These are phyloP conservation scores for Globodera ellingtonae DNA, from an alignment of 1,140 invertebrate genomes.

Conservation along the genomic window DNA sequence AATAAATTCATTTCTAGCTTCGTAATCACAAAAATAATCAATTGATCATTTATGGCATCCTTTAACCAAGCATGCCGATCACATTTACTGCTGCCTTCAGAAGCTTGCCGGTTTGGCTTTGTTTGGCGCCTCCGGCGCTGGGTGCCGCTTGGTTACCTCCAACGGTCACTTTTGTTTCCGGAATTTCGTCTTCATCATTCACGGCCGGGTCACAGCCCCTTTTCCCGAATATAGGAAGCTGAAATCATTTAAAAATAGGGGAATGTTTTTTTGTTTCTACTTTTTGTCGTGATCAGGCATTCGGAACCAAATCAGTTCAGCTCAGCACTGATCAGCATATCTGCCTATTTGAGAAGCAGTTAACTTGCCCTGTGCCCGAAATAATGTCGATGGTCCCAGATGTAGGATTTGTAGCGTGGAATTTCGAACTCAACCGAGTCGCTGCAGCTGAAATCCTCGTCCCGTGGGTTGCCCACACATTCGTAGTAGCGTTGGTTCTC, in stretches of 20 bases:
- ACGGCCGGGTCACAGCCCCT: conserved; percentile 35
- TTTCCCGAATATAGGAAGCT: conserved; percentile 38
- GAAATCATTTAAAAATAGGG: background rate
- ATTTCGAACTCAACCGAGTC: conserved; percentile 43
- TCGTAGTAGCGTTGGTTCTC: conserved; percentile 36
- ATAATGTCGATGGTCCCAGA: conserved; percentile 50
- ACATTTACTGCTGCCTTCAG: background rate
- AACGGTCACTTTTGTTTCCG: background rate
- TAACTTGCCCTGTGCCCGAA: conserved; percentile 49
- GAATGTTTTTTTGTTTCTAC: too few species aligned
- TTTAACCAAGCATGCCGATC: background rate
- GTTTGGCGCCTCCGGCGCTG: background rate
- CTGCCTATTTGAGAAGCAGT: background rate
- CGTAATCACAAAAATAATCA: too few species aligned
- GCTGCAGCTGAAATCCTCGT: conserved; percentile 50
- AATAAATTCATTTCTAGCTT: too few species aligned
- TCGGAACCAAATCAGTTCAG: background rate
- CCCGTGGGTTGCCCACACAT: conserved; percentile 41
- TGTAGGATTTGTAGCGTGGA: conserved; percentile 43
- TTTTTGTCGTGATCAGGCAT: background rate
- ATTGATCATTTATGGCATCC: too few species aligned
- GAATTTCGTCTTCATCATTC: background rate
- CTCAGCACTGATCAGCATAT: background rate
- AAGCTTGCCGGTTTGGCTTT: background rate
- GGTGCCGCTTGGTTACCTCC: background rate